Conservation (phyloP, 2,888 invertebrate genomes). For the Diachrysia chrysitis region DNA sequence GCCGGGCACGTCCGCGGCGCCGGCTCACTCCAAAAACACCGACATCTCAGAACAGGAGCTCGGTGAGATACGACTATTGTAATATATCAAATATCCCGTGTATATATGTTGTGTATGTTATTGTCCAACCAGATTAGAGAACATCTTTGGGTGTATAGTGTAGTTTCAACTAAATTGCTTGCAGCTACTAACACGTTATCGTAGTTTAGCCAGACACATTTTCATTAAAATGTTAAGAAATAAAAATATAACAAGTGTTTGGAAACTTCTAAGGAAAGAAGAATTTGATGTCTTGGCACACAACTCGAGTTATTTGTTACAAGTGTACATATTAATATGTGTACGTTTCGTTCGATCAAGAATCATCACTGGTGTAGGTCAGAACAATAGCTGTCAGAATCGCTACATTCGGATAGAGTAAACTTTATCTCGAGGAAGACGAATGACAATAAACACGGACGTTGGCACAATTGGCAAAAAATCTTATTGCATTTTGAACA, state of each 20-base stretch:
- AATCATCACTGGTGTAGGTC: constrained; percentile 33
- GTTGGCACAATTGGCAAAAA: constrained; percentile 74
- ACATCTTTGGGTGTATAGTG: constrained; percentile 19
- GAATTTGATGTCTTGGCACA: constrained; percentile 33
- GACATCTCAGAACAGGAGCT: constrained; percentile 82
- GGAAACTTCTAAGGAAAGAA: constrained; percentile 28
- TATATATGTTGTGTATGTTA: constrained; percentile 31
- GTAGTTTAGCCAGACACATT: constrained; percentile 12
- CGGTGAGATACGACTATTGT: constrained; percentile 73
- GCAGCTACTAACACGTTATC: constrained; percentile 66
- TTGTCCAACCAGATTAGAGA: constrained; percentile 12
- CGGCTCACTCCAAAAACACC: constrained; percentile 67
- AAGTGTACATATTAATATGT: constrained; percentile 29
- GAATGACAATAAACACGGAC: constrained; percentile 24
- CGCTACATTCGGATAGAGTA: constrained; percentile 16
- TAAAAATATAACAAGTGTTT: constrained; percentile 10
- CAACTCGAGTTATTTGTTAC: constrained; percentile 15
- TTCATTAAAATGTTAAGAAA: not conserved
- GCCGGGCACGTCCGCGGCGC: constrained; percentile 72
- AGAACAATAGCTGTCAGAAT: constrained; percentile 16
- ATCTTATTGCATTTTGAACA: constrained; percentile 65
- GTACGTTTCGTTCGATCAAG: constrained; percentile 27
- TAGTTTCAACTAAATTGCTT: constrained; percentile 55
- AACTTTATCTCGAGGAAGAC: constrained; percentile 25
- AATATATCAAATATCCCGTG: constrained; percentile 26